These are phyloP conservation scores for Bombus haemorrhoidalis DNA, from an alignment of 1,140 invertebrate species.

Conservation along the genomic window DNA sequence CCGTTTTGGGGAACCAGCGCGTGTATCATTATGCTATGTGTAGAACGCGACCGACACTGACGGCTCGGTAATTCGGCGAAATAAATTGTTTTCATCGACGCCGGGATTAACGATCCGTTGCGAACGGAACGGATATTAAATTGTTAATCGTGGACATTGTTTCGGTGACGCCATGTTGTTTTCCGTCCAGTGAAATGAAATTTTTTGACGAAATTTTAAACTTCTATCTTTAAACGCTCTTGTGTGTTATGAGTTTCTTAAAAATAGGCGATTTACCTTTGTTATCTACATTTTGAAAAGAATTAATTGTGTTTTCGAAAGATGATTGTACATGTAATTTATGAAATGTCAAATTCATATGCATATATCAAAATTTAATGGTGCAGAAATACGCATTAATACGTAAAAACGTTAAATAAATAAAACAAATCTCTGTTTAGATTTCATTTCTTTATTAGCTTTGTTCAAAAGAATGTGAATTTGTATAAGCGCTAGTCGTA, in stretches of 20 bases:
- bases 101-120: conserved; percentile 31
- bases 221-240: background rate
- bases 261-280: background rate
- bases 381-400: no score
- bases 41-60: conserved; percentile 28
- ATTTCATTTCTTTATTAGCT: background rate
- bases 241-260: background rate
- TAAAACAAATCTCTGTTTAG: background rate
- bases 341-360: background rate
- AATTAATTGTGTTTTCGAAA: background rate
- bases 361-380: background rate
- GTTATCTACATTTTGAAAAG: background rate
- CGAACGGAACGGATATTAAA: background rate
- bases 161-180: background rate
- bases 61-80: conserved; percentile 31
- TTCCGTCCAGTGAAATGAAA: background rate
- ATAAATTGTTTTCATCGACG: conserved; percentile 41
- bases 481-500: background rate
- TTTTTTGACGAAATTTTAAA: no score
- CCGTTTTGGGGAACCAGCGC: conserved; percentile 28
- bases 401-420: background rate
- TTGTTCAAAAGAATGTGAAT: background rate
- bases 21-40: conserved; percentile 44
- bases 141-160: background rate
- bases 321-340: background rate